Evolutionary conservation across 2,797 vertebrate species (phyloP).

Genomic region (Notolabrus celidotus): DNA sequence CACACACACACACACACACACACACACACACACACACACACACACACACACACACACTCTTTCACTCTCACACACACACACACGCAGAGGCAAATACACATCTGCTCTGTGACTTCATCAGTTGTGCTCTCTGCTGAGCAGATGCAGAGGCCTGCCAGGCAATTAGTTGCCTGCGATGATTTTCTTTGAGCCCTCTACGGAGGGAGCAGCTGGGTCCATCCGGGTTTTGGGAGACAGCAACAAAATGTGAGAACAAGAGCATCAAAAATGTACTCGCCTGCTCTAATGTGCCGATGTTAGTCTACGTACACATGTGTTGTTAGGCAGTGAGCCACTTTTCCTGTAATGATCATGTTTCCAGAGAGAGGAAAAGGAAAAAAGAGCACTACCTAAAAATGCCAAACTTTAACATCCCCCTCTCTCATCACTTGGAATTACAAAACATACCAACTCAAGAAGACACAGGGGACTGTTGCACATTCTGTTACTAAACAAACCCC

Average conservation of each 20-base stretch:
- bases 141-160: conserved; percentile 84
- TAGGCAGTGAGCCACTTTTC: conserved; percentile 36
- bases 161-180: conserved; percentile 85
- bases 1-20: conserved; percentile 8
- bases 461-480: conserved; percentile 41
- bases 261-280: conserved; percentile 54
- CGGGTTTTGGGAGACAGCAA: conserved; percentile 50
- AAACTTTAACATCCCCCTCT: conserved; percentile 45
- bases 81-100: conserved; percentile 67
- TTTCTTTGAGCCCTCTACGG: conserved; percentile 79
- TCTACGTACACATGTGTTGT: conserved; percentile 22
- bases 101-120: conserved; percentile 85
- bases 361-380: conserved; percentile 35
- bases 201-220: conserved; percentile 81
- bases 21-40: conserved; percentile 36
- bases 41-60: conserved; percentile 23
- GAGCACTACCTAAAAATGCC: conserved; percentile 49
- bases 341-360: conserved; percentile 56
- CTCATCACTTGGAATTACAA: conserved; percentile 64
- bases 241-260: conserved; percentile 72
- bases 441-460: conserved; percentile 55
- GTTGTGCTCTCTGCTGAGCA: conserved; percentile 80
- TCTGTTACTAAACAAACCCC: conserved; percentile 35
- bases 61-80: conserved; percentile 16
- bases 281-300: conserved; percentile 47